These are phyloP conservation scores for Dendrophyllia cribrosa DNA, from an alignment of 64 coral and sea anemone genomes.

Conservation along the genomic window DNA sequence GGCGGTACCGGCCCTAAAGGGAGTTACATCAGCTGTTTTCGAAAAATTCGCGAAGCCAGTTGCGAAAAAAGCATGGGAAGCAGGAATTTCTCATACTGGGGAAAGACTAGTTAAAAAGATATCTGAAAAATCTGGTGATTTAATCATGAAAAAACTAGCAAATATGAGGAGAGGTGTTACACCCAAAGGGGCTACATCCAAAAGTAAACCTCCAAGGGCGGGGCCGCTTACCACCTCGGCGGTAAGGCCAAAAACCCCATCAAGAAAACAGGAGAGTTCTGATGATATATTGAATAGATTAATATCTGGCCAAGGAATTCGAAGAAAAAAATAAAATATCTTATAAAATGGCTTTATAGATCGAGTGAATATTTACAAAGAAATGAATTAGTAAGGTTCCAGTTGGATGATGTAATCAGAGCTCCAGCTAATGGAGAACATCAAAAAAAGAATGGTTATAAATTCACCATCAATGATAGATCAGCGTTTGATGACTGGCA, in stretches of 20 bases:
- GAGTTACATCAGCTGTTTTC: not conserved
- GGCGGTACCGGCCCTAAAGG: no score
- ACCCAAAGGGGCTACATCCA: no score
- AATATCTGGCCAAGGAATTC: not conserved
- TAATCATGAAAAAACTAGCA: not conserved
- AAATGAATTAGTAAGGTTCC: not conserved
- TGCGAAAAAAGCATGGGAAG: not conserved
- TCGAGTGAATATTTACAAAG: conserved; percentile 6
- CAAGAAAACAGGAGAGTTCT: no score
- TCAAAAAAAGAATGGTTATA: not conserved
- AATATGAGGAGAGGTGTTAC: not conserved
- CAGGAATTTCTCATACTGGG: not conserved
- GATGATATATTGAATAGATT: not conserved
- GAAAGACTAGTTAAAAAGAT: not conserved
- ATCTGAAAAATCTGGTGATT: not conserved
- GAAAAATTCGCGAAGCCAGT: not conserved
- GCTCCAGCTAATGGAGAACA: not conserved
- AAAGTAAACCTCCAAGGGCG: no score
- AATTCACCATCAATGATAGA: no score
- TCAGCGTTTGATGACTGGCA: no score
- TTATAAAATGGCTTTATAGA: conserved; percentile 13
- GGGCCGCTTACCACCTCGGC: no score
- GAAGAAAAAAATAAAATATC: not conserved
- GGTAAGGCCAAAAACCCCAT: no score
- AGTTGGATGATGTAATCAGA: not conserved